Base-by-base conservation (phyloP, 1,140 invertebrate genomes). In the Lasioglossum baleicum region DNA sequence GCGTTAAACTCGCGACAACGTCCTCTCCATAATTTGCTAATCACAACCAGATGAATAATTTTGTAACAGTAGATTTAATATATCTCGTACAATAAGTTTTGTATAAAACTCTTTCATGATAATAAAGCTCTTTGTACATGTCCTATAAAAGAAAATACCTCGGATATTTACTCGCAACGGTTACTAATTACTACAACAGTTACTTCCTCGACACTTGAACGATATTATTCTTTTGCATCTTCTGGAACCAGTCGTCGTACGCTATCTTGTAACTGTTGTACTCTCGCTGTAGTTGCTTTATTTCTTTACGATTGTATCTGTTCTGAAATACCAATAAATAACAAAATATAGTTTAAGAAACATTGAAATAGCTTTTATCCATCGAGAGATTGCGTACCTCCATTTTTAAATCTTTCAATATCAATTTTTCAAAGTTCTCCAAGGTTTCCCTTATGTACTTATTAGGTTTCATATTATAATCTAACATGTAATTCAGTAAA, bases 401-500 rank as follows among this genome's bases (percentile, higher is more conserved):
- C 90, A 84, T 77, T 94, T 91, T 10, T 93, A 91, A 3, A 92
- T 0, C 88, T 2, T 90, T 44, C 74, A 92, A 91, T 76, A 93
- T 89, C 56, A 92, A 83, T 82, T 90, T 88, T 76, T 94, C 91
- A 85, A 95, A 95, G 64, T 93, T 89, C 35, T 94, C 91, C 53
- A 96, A 88, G 83, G 93, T 94, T 60, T 94, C 88, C 0, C 96
- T 87, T 67, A 95, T 95, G 15, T 91, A 71, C 73, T 93, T 87
- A 78, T 83, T 95, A 0, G 95, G 94, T 84, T 92, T 91, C 1
- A 97, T 90, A 79, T 94, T 90, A 86, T 95, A 95, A 72, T 92
- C 87, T 65, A 93, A 93, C 70, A 95, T 94, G 63, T 94, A 89
- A 82, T 96, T 92, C 93, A 98, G 94, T 35, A 98, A 91, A 83